A percentile compares a stretch with the other conserved stretches of the same genome.
Conservation (phyloP, 2,797 vertebrate genomes). For the Naso thynnoides region DNA sequence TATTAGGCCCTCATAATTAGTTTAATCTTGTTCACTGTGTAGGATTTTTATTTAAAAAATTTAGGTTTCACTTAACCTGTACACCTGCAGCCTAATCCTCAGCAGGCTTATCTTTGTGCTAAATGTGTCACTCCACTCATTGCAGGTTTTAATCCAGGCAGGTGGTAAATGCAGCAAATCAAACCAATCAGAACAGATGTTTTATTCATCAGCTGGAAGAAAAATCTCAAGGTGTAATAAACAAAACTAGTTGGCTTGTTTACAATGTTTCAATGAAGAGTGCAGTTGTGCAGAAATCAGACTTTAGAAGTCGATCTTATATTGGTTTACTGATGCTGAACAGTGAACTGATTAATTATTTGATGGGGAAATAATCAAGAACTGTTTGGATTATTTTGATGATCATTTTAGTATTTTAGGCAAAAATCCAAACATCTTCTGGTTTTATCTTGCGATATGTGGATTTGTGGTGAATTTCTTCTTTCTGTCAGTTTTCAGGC, state of each 20-base stretch:
- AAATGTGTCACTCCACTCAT: slow-evolving; percentile 29
- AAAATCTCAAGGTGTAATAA: background rate
- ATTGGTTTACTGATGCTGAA: too few species aligned
- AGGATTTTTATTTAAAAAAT: slow-evolving; percentile 22
- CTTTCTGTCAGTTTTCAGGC: too few species aligned
- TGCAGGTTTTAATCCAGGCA: slow-evolving; percentile 48
- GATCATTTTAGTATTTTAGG: background rate
- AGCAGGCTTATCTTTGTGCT: slow-evolving; percentile 38
- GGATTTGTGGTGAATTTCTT: too few species aligned
- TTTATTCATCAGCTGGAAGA: slow-evolving; percentile 33
- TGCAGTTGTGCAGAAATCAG: background rate
- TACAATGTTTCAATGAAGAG: background rate
- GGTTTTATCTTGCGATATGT: too few species aligned
- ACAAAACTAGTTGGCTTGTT: background rate
- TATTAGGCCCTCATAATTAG: background rate
- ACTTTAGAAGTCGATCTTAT: background rate
- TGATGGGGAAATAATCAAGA: background rate
- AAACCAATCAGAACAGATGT: slow-evolving; percentile 25
- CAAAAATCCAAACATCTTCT: background rate
- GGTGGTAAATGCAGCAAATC: slow-evolving; percentile 45
- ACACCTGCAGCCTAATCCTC: slow-evolving; percentile 58
- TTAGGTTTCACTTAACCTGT: slow-evolving; percentile 48
- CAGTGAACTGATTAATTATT: background rate
- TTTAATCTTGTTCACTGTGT: slow-evolving; percentile 22
- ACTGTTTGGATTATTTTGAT: background rate